Base-by-base conservation (phyloP, 1,140 invertebrate genomes). In the Lucilia sericata region DNA sequence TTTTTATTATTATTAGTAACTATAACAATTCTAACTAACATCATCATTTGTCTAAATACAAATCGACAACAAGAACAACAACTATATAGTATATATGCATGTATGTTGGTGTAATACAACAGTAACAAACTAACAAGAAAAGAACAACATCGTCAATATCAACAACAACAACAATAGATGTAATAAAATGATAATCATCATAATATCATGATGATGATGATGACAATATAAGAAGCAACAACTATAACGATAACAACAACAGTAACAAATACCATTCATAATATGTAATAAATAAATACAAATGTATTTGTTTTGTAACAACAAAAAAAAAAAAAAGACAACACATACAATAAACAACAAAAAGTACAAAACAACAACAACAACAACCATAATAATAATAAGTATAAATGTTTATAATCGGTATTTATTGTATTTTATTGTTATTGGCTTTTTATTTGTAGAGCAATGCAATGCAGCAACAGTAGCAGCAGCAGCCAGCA, bases 401-500 rank as follows among this genome's bases (percentile, higher is more conserved):
- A 9, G 21, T 21, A 70, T 21, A 21, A 70, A 70, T 25, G 65
- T 21, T 21, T 70, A 60, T 21, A 70, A 70, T 7, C 65, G 19
- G 21, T 70, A 70, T 70, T 70, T 70, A 25, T 70, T 70, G 65
- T 21, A 70, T 70, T 70, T 70, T 70, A 70, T 70, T 70, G n/a
- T 70, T 70, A 70, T 70, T 70, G 65, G 65, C 65, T 21, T 55
- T 55, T 55, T 12, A 70, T 70, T 70, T 70, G 65, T 70, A 70
- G 21, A 70, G 12, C 65, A 60, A n/a, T 60, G 55, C 55, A 60
- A 17, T 30, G 25, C 25, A 30, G 25, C 25, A 30, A 30, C 1
- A 30, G 25, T 30, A 30, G 3, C 14, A 60, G 13, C 51, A 10
- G 17, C 14, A 60, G 55, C 55, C 55, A 70, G 19, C 60, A 70